These are phyloP conservation scores for Dolichallabes microphthalmus DNA, from an alignment of 2,113 vertebrate species.

Conservation along the genomic window DNA sequence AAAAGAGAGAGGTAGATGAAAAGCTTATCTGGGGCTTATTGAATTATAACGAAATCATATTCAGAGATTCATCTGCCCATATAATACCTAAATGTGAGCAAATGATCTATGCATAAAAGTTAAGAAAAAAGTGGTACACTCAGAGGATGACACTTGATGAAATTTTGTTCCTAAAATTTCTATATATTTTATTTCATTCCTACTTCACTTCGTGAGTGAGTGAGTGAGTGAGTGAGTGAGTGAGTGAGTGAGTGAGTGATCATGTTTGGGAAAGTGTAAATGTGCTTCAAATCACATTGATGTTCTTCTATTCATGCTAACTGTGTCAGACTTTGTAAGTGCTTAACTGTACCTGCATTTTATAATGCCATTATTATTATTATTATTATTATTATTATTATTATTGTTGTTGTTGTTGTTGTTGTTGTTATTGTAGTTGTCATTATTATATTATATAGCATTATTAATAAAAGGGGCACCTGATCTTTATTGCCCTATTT, in stretches of 20 bases:
- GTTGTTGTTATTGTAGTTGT: too few relatives aligned
- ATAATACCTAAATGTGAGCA: constrained; percentile 64
- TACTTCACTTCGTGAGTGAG: background rate
- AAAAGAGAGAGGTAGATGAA: constrained; percentile 25
- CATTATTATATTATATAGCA: too few relatives aligned
- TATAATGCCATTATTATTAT: background rate
- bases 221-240: background rate
- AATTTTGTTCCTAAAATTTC: background rate
- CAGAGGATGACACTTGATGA: background rate
- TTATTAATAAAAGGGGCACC: too few relatives aligned
- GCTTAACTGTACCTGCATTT: background rate
- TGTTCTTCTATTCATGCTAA: background rate
- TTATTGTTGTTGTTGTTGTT: too few relatives aligned
- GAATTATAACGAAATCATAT: constrained; percentile 64
- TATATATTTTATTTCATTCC: background rate
- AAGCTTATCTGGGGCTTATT: constrained; percentile 56
- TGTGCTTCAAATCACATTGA: background rate
- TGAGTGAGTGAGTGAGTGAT: background rate
- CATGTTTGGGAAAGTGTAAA: background rate
- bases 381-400: background rate
- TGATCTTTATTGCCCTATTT: too few relatives aligned
- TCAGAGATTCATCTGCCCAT: constrained; percentile 62
- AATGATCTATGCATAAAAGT: constrained; percentile 59
- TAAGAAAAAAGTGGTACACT: background rate
- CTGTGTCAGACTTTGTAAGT: too few relatives aligned